Percentiles rank a stretch among this genome's conserved stretches.
These are phyloP conservation scores for Trachelus stipa DNA, from an alignment of 2,888 invertebrate species.

Conservation along the genomic window DNA sequence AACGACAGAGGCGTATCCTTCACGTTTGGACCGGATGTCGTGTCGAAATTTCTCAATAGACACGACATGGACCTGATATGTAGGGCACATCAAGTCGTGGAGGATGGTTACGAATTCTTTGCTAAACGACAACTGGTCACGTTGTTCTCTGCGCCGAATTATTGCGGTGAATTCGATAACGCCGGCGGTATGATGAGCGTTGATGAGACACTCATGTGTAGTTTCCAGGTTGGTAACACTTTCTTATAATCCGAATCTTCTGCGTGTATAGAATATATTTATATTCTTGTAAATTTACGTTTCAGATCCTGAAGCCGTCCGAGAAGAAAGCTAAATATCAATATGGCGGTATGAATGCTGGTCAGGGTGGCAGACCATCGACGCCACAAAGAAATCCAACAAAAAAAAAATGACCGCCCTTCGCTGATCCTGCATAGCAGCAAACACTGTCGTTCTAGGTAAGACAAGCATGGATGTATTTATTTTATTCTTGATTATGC, in stretches of 20 bases:
- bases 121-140: conserved; percentile 98
- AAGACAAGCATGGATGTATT: conserved; percentile 21
- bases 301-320: conserved; percentile 97
- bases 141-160: conserved; percentile 98
- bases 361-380: conserved; percentile 77
- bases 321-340: conserved; percentile 99
- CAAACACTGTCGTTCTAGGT: conserved; percentile 60
- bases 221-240: conserved; percentile 85
- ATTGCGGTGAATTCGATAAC: conserved; percentile 98
- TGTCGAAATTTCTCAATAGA: conserved; percentile 94
- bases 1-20: conserved; percentile 98
- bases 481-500: background rate
- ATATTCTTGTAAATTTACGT: background rate
- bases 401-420: conserved; percentile 74
- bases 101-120: conserved; percentile 99
- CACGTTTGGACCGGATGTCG: conserved; percentile 97
- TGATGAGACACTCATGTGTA: conserved; percentile 99
- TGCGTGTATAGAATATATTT: background rate
- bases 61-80: conserved; percentile 98
- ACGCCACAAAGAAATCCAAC: conserved; percentile 82
- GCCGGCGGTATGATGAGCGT: conserved; percentile 99
- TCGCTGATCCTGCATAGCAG: conserved; percentile 56
- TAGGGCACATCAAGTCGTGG: conserved; percentile 96
- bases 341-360: conserved; percentile 88
- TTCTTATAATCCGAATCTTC: background rate